Evolutionary conservation across 2,113 vertebrate genomes (phyloP).

Genomic region (Gasterosteus nipponicus): DNA sequence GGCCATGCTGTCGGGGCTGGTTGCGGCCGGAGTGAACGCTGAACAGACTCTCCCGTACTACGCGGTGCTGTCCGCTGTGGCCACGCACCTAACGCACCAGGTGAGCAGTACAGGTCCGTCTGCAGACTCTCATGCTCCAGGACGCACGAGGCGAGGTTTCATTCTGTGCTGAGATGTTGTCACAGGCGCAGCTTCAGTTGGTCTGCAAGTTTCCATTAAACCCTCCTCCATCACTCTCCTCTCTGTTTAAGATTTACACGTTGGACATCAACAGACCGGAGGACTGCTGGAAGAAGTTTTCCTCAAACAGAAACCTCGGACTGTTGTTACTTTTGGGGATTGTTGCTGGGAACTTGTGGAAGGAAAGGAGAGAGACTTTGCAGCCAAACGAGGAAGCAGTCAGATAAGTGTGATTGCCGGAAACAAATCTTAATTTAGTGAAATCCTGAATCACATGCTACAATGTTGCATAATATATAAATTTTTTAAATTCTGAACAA

Average conservation of each 20-base stretch:
- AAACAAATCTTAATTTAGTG: too few relatives aligned
- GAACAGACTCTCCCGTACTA: constrained; percentile 90
- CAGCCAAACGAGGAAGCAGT: constrained; percentile 34
- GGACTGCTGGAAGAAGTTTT: constrained; percentile 96
- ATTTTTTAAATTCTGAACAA: neutral
- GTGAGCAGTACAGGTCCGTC: constrained; percentile 65
- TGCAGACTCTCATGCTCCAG: neutral
- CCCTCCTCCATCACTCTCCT: neutral
- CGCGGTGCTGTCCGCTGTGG: constrained; percentile 76
- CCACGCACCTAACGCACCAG: constrained; percentile 87
- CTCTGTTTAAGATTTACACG: constrained; percentile 84
- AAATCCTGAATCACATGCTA: neutral
- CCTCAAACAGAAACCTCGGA: constrained; percentile 90
- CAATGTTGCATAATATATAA: too few relatives aligned
- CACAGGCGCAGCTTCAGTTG: too few relatives aligned
- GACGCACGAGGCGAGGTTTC: neutral
- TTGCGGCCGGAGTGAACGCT: constrained; percentile 83
- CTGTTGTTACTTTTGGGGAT: constrained; percentile 90
- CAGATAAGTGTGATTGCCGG: constrained; percentile 4
- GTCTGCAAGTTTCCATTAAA: neutral
- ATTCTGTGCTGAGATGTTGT: neutral
- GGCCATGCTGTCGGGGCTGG: constrained; percentile 87
- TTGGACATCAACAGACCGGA: constrained; percentile 90
- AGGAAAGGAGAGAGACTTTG: constrained; percentile 69
- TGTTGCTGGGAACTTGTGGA: constrained; percentile 89